Evolutionary conservation across 2,797 vertebrate species (phyloP).

Genomic region (Miichthys miiuy): DNA sequence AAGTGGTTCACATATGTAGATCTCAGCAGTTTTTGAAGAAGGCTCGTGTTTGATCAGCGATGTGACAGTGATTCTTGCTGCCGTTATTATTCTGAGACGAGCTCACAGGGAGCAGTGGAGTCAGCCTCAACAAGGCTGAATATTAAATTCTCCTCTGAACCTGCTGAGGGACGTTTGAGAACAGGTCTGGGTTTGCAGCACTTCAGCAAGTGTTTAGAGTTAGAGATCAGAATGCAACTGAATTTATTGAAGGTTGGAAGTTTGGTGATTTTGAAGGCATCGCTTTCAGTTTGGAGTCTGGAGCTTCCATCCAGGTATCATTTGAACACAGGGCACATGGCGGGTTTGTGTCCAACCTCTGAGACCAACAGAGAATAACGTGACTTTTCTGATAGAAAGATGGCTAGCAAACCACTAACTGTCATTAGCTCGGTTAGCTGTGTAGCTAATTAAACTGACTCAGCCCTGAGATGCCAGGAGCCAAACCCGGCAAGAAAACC

Average conservation of each 20-base stretch:
- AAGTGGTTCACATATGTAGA: conserved; percentile 31
- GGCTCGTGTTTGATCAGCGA: conserved; percentile 24
- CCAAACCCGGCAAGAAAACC: too few relatives aligned
- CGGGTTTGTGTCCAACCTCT: too few relatives aligned
- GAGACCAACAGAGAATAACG: too few relatives aligned
- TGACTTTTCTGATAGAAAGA: too few relatives aligned
- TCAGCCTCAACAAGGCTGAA: conserved; percentile 2
- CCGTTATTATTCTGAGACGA: conserved; percentile 13
- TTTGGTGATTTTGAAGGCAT: neutral
- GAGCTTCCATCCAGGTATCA: neutral
- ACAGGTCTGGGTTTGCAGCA: neutral
- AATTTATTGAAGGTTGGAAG: neutral
- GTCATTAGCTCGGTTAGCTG: too few relatives aligned
- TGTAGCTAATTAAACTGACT: too few relatives aligned
- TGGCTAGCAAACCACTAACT: too few relatives aligned
- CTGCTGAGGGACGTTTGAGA: conserved; percentile 9
- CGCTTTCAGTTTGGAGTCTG: neutral
- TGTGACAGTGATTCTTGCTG: conserved; percentile 38
- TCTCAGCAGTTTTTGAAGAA: conserved; percentile 18
- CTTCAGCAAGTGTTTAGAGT: neutral
- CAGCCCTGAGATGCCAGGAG: too few relatives aligned
- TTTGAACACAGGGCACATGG: too few relatives aligned
- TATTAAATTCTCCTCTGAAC: conserved; percentile 2
- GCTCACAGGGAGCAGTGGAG: conserved; percentile 3
- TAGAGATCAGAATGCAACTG: neutral